Base-by-base conservation (phyloP, 64 coral and sea anemone species). In the Montipora capricornis region DNA sequence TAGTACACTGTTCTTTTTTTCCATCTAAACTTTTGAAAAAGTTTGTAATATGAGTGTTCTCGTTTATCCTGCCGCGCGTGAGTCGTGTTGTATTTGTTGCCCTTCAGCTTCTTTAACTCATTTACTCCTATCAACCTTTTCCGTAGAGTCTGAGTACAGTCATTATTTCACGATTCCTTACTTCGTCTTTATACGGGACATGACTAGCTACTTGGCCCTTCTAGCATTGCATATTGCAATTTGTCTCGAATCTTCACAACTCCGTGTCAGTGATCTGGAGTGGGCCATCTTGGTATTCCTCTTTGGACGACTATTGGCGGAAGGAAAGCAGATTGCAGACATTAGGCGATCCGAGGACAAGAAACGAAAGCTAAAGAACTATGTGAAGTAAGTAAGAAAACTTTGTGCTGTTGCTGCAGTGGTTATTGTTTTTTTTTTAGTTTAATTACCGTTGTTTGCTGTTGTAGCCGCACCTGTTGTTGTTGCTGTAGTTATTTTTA, bases 121-220 rank as follows among this genome's bases (percentile, higher is more conserved):
- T 29, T 29, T 29, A 29, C 29, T 29, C 29, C 29, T 29, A 29
- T 29, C 29, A 29, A 29, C 29, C 29, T 29, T 29, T 29, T 29
- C 29, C 29, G 29, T 29, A 29, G 29, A 29, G 29, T 29, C 29
- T 29, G 29, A 29, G 29, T 66, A 92, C 58, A 73, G 76, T 3
- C 44, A 15, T 4, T 86, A 86, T 69, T 57, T 92, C 53, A n/a
- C 53, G 4, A 84, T 55, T 75, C 90, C 90, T 2, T 86, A 92
- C 52, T 92, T 92, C 81, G 62, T 92, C 90, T 92, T 85, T 59
- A 15, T 85, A 1, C 70, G 82, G 46, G 90, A 92, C 37, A 76
- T 29, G 6, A 17, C 78, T 13, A 92, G 90, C 71, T 86, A 66
- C 81, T 37, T 92, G 37, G 75, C 49, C 55, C 53, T 84, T 15